phyloP scores from a whole-genome alignment of 2,888 invertebrate species.

The Camptogramma bilineatum region DNA sequence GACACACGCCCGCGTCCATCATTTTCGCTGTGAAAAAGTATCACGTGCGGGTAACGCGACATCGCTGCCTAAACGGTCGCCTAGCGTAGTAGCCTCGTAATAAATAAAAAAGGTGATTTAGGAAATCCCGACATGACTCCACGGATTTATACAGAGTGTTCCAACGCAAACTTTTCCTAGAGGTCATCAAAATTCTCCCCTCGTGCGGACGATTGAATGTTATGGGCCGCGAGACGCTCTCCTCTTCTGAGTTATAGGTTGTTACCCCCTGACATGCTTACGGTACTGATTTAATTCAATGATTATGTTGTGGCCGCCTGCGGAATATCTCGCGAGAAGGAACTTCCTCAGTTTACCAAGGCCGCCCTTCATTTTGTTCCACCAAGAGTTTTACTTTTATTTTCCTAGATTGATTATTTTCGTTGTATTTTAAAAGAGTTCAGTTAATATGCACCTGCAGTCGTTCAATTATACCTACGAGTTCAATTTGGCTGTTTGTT shows the following conservation, averaged over 20 bases:
- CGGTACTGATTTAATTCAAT: slow-evolving; percentile 75
- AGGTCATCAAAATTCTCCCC: slow-evolving; percentile 82
- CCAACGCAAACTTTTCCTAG: slow-evolving; percentile 77
- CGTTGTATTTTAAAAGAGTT: not conserved
- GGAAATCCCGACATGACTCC: slow-evolving; percentile 81
- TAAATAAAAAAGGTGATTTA: slow-evolving; percentile 83
- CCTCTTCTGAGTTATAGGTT: slow-evolving; percentile 76
- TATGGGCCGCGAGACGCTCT: slow-evolving; percentile 80
- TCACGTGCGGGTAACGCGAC: slow-evolving; percentile 69
- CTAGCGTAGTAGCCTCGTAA: slow-evolving; percentile 71
- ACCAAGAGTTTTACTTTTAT: slow-evolving; percentile 20
- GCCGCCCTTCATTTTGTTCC: slow-evolving; percentile 20
- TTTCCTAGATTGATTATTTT: slow-evolving; percentile 6
- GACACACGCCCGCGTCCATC: slow-evolving; percentile 53
- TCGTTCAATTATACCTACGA: no score
- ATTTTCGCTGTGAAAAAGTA: slow-evolving; percentile 57
- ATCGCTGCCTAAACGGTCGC: slow-evolving; percentile 73
- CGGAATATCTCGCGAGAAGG: slow-evolving; percentile 39
- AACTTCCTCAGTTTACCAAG: slow-evolving; percentile 38
- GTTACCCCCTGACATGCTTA: slow-evolving; percentile 72
- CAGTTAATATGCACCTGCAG: not conserved
- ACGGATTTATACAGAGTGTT: slow-evolving; percentile 82
- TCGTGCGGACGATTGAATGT: slow-evolving; percentile 83
- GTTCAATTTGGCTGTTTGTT: no score
- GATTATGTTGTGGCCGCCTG: slow-evolving; percentile 54